Evolutionary conservation across 2,113 vertebrate species (phyloP).

Genomic region (Tinamus guttatus): DNA sequence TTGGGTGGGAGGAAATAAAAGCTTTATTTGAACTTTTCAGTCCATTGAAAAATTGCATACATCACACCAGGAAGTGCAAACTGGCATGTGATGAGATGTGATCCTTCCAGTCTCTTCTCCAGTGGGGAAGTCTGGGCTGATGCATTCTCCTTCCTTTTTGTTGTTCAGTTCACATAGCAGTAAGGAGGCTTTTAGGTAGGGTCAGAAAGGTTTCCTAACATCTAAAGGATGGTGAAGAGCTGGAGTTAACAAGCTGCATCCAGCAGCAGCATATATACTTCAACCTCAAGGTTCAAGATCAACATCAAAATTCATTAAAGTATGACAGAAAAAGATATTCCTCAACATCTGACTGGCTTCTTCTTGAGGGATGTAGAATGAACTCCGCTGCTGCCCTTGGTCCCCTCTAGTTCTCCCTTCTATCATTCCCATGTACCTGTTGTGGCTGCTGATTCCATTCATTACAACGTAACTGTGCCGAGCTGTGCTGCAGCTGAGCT

Average conservation of each 20-base stretch:
- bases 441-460: background rate
- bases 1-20: background rate
- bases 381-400: background rate
- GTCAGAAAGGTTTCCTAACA: background rate
- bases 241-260: background rate
- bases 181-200: background rate
- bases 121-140: background rate
- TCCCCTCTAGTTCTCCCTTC: background rate
- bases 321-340: background rate
- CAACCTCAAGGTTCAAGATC: background rate
- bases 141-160: background rate
- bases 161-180: background rate
- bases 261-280: background rate
- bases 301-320: background rate
- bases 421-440: accelerated
- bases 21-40: background rate
- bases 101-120: background rate
- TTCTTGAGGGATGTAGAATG: background rate
- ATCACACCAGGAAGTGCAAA: background rate
- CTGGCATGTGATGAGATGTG: background rate
- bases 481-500: no score
- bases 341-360: background rate
- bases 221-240: background rate
- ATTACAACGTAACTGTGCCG: background rate
- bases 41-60: background rate